Evolutionary conservation across 2,888 invertebrate species (phyloP).

Genomic region (Heliconius erato): DNA sequence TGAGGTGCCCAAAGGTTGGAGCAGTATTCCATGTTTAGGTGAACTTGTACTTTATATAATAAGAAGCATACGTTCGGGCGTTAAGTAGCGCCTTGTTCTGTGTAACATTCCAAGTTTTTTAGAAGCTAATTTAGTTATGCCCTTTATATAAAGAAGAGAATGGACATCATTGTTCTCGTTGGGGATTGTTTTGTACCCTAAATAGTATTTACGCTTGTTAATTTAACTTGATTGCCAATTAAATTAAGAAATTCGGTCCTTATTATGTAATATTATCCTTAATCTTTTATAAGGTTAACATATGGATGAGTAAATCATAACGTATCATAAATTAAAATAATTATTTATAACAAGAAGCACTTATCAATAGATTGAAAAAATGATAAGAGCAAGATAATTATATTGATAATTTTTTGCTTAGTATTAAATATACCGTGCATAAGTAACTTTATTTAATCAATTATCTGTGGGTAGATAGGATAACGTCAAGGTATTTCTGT

Average conservation of each 20-base stretch:
- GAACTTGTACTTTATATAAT: too few relatives aligned
- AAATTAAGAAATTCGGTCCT: background rate
- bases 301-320: background rate
- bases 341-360: constrained; percentile 1
- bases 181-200: too few relatives aligned
- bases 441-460: constrained; percentile 27
- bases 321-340: background rate
- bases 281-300: background rate
- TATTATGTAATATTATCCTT: background rate
- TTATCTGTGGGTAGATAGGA: constrained; percentile 34
- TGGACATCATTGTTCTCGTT: too few relatives aligned
- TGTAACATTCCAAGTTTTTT: too few relatives aligned
- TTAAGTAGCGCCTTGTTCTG: too few relatives aligned
- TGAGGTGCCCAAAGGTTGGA: too few relatives aligned
- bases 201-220: background rate
- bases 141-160: too few relatives aligned
- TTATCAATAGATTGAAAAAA: constrained; percentile 9
- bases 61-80: too few relatives aligned
- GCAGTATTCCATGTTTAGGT: too few relatives aligned
- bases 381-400: constrained; percentile 11
- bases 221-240: background rate
- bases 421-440: background rate
- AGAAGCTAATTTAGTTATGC: too few relatives aligned
- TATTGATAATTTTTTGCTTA: background rate
- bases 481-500: constrained; percentile 39